Base-by-base conservation (phyloP, 2,797 vertebrate species). In the Sparus aurata region DNA sequence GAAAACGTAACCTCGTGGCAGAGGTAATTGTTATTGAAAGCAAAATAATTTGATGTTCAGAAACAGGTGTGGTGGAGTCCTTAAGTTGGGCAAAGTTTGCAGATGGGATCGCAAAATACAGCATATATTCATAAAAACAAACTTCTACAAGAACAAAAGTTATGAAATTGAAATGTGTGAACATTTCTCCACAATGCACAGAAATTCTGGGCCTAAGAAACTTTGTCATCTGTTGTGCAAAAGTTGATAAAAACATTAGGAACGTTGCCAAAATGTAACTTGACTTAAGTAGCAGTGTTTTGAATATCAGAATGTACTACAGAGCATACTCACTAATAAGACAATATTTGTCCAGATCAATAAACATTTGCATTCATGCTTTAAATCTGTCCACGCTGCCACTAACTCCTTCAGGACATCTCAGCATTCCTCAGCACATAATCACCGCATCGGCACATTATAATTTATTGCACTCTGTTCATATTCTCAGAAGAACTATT, bases 401-500 rank as follows among this genome's bases (percentile, higher is more conserved):
- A 27, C 54, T 79, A 57, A 45, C 72, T 74, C 69, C 63, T 43
- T 71, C 61, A 69, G 18, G 5, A 59, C 69, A 3, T 45, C 63
- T 80, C 72, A 75, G 49, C 60, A 10, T 74, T 65, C 55, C 38
- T 79, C 79, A 22, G 63, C 77, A 57, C 34, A 43, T 76, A 77
- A 89, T 80, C 86, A 55, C 78, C 73, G 81, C 77, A 83, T 85
- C 85, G 83, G 73, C 63, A 49, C 47, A 22, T 43, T 54, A 71
- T 81, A 45, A 83, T 83, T 81, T 69, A 69, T 71, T 75, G 73
- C 80, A 17, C 49, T 55, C 68, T 77, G 75, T 90, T 79, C 73
- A 66, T 75, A 52, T 83, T 65, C 88, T 82, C 70, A 63, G 80
- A 88, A 79, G 84, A 92, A 70, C 69, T 88, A 71, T 90, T 91